Percentiles rank a stretch among this genome's conserved stretches.
phyloP scores from a whole-genome alignment of 2,797 vertebrate genomes.

The Oophaga sylvatica region DNA sequence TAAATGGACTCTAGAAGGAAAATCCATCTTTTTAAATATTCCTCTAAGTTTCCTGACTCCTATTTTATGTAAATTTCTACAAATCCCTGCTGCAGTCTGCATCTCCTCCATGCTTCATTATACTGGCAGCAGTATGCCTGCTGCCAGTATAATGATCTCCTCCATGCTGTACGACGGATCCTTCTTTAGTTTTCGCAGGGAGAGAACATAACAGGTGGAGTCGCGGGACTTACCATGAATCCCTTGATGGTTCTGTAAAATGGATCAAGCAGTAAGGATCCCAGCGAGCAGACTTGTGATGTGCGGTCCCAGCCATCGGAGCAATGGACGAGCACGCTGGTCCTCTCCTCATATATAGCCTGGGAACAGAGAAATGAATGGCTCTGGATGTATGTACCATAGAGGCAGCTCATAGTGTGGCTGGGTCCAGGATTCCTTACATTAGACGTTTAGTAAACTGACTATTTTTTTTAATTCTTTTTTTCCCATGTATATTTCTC shows the following conservation, averaged over 20 bases:
- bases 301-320: conserved; percentile 98
- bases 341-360: conserved; percentile 89
- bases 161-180: not conserved
- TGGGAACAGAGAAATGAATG: conserved; percentile 68
- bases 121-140: too few species aligned
- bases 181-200: not conserved
- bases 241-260: conserved; percentile 96
- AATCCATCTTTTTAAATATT: not conserved
- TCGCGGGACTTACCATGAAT: conserved; percentile 85
- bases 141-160: not conserved
- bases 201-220: not conserved
- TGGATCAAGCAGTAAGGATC: conserved; percentile 90
- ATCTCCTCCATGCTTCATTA: not conserved
- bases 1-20: not conserved
- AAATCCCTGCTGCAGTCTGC: not conserved
- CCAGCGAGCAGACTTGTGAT: conserved; percentile 94
- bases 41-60: not conserved
- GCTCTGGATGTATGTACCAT: not conserved
- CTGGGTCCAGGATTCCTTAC: not conserved
- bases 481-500: too few species aligned
- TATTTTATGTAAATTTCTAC: not conserved
- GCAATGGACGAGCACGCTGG: conserved; percentile 94
- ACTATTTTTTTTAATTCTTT: too few species aligned
- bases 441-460: not conserved
- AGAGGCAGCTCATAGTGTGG: not conserved